Evolutionary conservation across 1,140 invertebrate genomes (phyloP).

Genomic region (Episyrphus balteatus): DNA sequence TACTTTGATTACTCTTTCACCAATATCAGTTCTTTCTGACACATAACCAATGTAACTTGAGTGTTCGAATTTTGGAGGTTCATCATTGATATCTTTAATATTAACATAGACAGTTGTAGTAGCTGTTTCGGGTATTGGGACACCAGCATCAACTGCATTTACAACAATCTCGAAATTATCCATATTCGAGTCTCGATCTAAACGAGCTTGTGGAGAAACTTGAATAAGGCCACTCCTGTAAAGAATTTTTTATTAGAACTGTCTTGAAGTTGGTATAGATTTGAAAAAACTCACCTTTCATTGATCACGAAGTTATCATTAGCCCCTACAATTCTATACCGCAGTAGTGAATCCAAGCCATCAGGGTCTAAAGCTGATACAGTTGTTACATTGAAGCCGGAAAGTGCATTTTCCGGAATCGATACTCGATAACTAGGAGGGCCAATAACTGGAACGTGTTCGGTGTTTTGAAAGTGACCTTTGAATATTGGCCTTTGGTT

Average conservation of each 20-base stretch:
- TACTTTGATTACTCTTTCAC: slow-evolving; percentile 51
- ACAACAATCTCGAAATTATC: slow-evolving; percentile 59
- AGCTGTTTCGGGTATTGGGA: slow-evolving; percentile 62
- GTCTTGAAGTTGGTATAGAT: background rate
- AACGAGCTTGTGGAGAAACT: slow-evolving; percentile 57
- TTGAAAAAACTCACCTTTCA: slow-evolving; percentile 42
- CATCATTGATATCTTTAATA: slow-evolving; percentile 72
- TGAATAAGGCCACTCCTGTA: slow-evolving; percentile 57
- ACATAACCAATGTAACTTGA: slow-evolving; percentile 55
- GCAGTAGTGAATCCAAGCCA: slow-evolving; percentile 55
- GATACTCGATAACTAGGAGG: slow-evolving; percentile 55
- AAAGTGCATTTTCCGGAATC: slow-evolving; percentile 56
- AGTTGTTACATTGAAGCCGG: slow-evolving; percentile 56
- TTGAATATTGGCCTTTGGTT: slow-evolving; percentile 67
- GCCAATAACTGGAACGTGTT: slow-evolving; percentile 41
- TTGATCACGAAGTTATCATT: slow-evolving; percentile 72
- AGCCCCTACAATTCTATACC: slow-evolving; percentile 63
- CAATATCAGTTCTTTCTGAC: slow-evolving; percentile 55
- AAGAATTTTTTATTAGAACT: slow-evolving; percentile 9
- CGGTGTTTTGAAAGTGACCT: slow-evolving; percentile 50
- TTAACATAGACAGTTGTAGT: slow-evolving; percentile 61
- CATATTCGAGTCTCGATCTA: slow-evolving; percentile 57
- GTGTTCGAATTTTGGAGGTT: slow-evolving; percentile 62
- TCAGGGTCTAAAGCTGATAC: slow-evolving; percentile 65
- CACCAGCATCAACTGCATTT: slow-evolving; percentile 57